Base-by-base conservation (phyloP, 2,888 invertebrate genomes). In the Ommatoiulus sabulosus region DNA sequence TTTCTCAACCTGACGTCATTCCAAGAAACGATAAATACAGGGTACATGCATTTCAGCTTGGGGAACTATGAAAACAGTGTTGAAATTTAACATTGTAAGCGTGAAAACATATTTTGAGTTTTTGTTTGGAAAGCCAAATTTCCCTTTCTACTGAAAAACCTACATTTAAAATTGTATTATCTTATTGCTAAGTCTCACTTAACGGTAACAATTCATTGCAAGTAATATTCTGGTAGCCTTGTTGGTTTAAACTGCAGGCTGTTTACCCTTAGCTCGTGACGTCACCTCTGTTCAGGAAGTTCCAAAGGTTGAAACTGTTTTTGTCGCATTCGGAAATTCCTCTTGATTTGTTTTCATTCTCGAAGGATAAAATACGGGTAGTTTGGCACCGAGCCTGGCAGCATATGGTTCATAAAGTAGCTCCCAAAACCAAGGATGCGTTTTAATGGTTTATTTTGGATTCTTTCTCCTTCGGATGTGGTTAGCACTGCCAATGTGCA, bases 371-470 rank as follows among this genome's bases (percentile, higher is more conserved):
- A 20, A 24, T 8, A 10, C 24, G 8, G 24, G 72, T 72, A 24
- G 80, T 80, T 80, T 80, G 80, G 80, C 80, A 80, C 80, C 80
- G 8, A 10, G 80, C 80, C 80, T 80, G 80, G 35, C 80, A 80
- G 24, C 1, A 1, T 12, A 17, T 52, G 52, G 52, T 52, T 52
- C 15, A 17, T 80, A 24, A 80, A 10, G 24, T 12, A 7, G 80
- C 10, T 24, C 24, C 20, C 24, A 72, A 72, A 72, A 72, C 72
- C 72, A 72, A 24, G 20, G 72, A 80, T 80, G 80, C 80, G 15
- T 80, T 52, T 52, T 52, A 12, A 35, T 4, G 80, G 24, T 80
- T 24, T 57, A n/a, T 57, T 24, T 24, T 24, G 72, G 10, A 24
- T 72, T 24, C 24, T 24, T 72, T 72, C 24, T 24, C 10, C 4